Conservation (phyloP, 2,797 vertebrate genomes). For the Smutsia gigantea region DNA sequence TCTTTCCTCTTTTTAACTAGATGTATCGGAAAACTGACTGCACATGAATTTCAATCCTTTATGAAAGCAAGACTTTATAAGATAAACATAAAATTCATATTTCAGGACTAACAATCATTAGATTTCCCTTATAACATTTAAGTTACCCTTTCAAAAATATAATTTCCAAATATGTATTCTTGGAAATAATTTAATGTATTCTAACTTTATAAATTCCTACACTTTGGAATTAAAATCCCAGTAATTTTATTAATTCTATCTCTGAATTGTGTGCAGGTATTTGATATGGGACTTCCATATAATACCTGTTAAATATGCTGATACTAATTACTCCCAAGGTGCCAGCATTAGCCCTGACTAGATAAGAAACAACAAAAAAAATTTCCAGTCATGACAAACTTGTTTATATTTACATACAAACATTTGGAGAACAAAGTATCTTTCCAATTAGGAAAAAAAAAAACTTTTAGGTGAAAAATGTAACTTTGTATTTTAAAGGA, state of each 20-base stretch:
- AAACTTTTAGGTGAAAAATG: background rate
- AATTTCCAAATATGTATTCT: background rate
- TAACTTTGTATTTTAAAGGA: background rate
- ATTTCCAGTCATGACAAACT: background rate
- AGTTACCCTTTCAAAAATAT: background rate
- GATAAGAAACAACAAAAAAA: background rate
- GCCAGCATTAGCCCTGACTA: background rate
- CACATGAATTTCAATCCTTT: background rate
- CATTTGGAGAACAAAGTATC: background rate
- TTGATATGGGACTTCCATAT: background rate
- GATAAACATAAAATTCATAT: background rate
- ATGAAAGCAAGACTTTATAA: background rate
- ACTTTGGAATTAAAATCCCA: background rate
- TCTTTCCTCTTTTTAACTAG: background rate
- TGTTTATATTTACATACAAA: background rate
- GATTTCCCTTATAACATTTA: background rate
- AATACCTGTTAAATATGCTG: background rate
- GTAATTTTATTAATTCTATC: background rate
- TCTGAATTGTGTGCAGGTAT: background rate
- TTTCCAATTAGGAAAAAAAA: background rate
- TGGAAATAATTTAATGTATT: background rate
- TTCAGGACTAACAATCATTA: background rate
- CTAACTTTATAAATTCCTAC: conserved; percentile 15
- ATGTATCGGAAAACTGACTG: background rate
- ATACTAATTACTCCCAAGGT: background rate